These are phyloP conservation scores for Amorpha juglandis DNA, from an alignment of 2,888 invertebrate genomes.

Conservation along the genomic window DNA sequence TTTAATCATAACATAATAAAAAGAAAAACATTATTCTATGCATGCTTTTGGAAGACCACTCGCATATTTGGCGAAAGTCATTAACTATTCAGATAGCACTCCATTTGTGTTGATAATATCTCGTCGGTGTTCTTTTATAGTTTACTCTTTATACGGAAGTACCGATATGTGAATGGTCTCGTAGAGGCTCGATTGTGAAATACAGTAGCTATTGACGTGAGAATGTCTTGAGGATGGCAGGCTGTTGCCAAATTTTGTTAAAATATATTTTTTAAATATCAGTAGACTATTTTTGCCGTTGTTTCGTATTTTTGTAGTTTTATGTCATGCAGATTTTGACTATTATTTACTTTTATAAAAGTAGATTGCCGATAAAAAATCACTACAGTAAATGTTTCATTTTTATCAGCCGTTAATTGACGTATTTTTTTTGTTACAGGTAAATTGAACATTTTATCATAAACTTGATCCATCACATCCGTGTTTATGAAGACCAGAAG, in stretches of 20 bases:
- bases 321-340: not conserved
- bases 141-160: constrained; percentile 29
- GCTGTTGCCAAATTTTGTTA: not conserved
- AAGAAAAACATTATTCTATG: constrained; percentile 1
- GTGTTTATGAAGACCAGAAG: not conserved
- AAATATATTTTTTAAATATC: not conserved
- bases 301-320: not conserved
- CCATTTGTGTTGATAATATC: constrained; percentile 33
- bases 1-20: not conserved
- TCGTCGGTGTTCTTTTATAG: constrained; percentile 31
- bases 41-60: not conserved
- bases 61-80: constrained; percentile 22
- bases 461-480: not conserved
- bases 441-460: not conserved
- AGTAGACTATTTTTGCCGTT: not conserved
- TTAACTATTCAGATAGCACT: constrained; percentile 32
- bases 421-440: constrained; percentile 4
- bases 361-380: too few relatives aligned
- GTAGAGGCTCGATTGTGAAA: constrained; percentile 25
- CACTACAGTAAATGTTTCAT: not conserved
- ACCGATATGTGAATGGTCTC: constrained; percentile 30
- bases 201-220: not conserved
- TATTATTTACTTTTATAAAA: not conserved
- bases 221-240: not conserved
- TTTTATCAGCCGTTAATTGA: not conserved